phyloP scores from a whole-genome alignment of 2,113 vertebrate species.

The Bombycilla garrulus region DNA sequence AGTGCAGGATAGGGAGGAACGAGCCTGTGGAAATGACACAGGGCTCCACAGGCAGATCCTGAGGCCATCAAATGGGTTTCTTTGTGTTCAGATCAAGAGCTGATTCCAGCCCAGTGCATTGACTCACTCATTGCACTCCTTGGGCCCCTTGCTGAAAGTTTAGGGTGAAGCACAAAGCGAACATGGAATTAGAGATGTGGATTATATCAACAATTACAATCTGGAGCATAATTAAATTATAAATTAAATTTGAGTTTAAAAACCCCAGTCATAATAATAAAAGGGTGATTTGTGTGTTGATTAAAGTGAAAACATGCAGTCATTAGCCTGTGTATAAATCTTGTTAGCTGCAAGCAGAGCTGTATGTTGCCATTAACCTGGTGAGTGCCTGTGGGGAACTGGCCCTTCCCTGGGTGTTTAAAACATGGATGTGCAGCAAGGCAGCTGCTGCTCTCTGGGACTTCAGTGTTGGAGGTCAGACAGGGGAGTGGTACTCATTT shows the following conservation, averaged over 20 bases:
- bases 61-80: not conserved
- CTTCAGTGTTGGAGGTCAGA: not conserved
- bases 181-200: slow-evolving; percentile 20
- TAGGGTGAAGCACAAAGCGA: not conserved
- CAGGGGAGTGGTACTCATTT: not conserved
- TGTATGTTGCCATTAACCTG: slow-evolving; percentile 51
- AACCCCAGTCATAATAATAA: slow-evolving; percentile 39
- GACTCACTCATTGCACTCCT: not conserved
- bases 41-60: not conserved
- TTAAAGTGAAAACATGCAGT: slow-evolving; percentile 69
- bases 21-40: not conserved
- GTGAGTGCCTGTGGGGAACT: slow-evolving; percentile 9
- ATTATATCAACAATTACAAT: slow-evolving; percentile 62
- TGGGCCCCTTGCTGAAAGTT: not conserved
- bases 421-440: not conserved
- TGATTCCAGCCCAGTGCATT: not conserved
- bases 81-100: not conserved
- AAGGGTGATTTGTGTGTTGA: slow-evolving; percentile 59
- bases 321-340: slow-evolving; percentile 69
- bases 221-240: slow-evolving; percentile 69
- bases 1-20: accelerated
- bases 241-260: slow-evolving; percentile 59
- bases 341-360: slow-evolving; percentile 56
- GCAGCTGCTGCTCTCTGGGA: not conserved
- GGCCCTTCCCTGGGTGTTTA: not conserved